Evolutionary conservation across 1,140 invertebrate species (phyloP).

Genomic region (Bombus cullumanus): DNA sequence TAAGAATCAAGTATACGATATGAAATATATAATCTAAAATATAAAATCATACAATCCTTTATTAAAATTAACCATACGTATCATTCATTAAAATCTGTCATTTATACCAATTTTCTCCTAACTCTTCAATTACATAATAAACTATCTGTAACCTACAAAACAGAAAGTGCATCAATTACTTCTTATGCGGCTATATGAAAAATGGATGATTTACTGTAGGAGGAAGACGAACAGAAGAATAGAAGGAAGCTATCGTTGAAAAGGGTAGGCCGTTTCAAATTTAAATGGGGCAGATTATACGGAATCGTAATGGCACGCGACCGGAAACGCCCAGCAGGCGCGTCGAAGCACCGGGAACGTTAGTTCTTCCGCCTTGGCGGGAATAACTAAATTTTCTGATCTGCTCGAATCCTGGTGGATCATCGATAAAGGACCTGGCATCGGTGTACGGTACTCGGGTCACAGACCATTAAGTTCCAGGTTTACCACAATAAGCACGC

Average conservation of each 20-base stretch:
- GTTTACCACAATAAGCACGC: conserved; percentile 78
- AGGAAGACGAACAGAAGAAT: background rate
- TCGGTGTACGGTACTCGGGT: conserved; percentile 57
- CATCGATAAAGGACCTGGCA: conserved; percentile 18
- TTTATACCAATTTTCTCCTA: background rate
- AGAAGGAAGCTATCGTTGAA: conserved; percentile 25
- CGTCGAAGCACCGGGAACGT: conserved; percentile 76
- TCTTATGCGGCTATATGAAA: background rate
- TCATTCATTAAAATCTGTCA: too few species aligned
- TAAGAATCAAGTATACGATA: too few species aligned
- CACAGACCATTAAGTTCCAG: conserved; percentile 80
- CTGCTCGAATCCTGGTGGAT: conserved; percentile 21
- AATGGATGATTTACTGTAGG: background rate
- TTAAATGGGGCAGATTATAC: conserved; percentile 65
- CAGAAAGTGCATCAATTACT: background rate
- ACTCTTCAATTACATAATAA: background rate
- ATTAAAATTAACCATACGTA: background rate
- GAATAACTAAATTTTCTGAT: conserved; percentile 77
- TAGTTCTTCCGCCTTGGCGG: conserved; percentile 73
- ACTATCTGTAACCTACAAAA: background rate
- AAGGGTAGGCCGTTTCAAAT: conserved; percentile 36
- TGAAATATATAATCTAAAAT: background rate
- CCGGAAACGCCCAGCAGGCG: conserved; percentile 80
- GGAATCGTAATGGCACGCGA: conserved; percentile 80
- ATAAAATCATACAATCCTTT: background rate